Percentiles rank a stretch among this genome's conserved stretches.
These are phyloP conservation scores for Phrynocephalus versicolor DNA, from an alignment of 2,113 vertebrate genomes.

Conservation along the genomic window DNA sequence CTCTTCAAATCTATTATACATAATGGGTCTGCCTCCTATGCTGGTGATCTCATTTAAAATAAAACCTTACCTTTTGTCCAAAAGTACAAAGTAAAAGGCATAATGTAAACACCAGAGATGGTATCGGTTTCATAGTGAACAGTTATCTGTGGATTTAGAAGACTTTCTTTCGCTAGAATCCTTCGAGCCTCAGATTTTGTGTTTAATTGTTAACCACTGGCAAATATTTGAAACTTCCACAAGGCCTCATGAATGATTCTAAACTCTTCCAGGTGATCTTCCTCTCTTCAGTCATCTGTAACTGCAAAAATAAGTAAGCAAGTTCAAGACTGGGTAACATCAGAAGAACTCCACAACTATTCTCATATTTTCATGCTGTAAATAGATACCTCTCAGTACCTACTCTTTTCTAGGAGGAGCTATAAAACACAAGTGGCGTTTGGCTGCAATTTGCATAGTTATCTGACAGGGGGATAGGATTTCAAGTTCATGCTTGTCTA, in stretches of 20 bases:
- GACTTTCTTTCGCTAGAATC: slow-evolving; percentile 10
- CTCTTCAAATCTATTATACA: neutral
- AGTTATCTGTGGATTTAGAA: neutral
- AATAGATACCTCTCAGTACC: accelerated
- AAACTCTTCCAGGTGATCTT: slow-evolving; percentile 34
- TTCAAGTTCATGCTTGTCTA: accelerated
- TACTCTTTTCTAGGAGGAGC: accelerated
- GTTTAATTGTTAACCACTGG: slow-evolving; percentile 81
- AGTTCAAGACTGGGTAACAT: slow-evolving; percentile 24
- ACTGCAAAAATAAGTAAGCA: slow-evolving; percentile 11
- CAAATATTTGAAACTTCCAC: slow-evolving; percentile 62
- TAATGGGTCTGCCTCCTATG: neutral
- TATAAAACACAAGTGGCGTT: accelerated
- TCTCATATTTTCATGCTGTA: neutral
- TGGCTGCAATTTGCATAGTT: accelerated
- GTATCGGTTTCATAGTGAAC: slow-evolving; percentile 67
- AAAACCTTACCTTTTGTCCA: slow-evolving; percentile 70
- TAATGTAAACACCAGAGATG: slow-evolving; percentile 47
- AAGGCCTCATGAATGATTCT: slow-evolving; percentile 41
- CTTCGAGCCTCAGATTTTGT: slow-evolving; percentile 15
- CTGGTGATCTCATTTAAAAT: neutral
- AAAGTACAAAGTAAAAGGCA: slow-evolving; percentile 43
- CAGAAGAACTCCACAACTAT: neutral
- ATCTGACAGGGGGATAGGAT: accelerated
- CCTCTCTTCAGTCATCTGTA: slow-evolving; percentile 42